These are phyloP conservation scores for Aphelocoma coerulescens DNA, from an alignment of 2,113 vertebrate genomes.

Conservation along the genomic window DNA sequence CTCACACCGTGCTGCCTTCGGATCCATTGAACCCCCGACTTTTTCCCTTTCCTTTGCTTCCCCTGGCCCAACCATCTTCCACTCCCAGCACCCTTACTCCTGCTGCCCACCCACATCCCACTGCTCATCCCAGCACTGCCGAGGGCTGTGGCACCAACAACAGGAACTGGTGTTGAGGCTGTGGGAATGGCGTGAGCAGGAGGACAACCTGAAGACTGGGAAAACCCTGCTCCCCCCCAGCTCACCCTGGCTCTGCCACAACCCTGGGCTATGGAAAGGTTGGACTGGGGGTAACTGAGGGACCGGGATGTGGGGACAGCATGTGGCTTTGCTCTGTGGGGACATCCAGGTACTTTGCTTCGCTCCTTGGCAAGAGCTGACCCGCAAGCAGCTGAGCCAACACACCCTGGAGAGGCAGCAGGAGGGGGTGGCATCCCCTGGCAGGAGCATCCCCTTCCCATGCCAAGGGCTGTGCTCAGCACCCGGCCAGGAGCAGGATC, in stretches of 20 bases:
- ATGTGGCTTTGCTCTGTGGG: accelerated
- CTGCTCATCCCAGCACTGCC: neutral
- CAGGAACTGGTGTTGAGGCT: accelerated
- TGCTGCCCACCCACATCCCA: neutral
- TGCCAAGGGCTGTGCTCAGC: accelerated
- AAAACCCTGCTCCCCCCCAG: neutral
- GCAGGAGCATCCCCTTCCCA: neutral
- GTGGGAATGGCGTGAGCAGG: neutral
- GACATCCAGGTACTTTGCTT: accelerated
- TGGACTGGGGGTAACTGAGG: neutral
- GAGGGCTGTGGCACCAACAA: neutral
- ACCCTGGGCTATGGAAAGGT: accelerated
- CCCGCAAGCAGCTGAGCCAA: accelerated
- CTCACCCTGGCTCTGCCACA: neutral
- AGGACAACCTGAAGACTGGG: neutral
- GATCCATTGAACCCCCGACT: neutral
- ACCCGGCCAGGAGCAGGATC: neutral
- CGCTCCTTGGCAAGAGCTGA: neutral
- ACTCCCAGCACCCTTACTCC: neutral
- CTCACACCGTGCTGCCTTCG: accelerated
- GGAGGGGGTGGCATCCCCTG: neutral
- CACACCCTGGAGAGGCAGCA: neutral
- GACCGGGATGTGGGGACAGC: accelerated
- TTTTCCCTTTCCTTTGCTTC: neutral
- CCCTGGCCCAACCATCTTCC: accelerated